Evolutionary conservation across 1,140 invertebrate species (phyloP), one percentile per base, ranked within the genome.

Genomic region (Plodia interpunctella): DNA sequence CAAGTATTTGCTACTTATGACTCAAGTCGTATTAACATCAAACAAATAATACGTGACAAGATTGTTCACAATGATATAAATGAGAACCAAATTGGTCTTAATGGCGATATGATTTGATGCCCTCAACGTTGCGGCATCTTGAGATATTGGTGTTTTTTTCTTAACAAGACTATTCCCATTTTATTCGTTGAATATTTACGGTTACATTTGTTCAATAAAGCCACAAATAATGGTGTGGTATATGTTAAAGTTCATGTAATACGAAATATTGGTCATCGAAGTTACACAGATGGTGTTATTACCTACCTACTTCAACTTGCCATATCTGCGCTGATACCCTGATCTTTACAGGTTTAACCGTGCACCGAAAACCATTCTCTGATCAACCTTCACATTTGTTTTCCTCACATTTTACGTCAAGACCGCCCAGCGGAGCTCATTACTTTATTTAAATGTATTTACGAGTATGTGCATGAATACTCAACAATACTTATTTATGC

Each of bases 101-200:
- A 83, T 83, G 69, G 70, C 65, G 56, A 72, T 74, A 74, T 79
- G 71, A 80, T 80, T 77, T 72, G 66, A 75, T 66, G 60, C 65
- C 68, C 73, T 51, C 68, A 70, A 63, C 56, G 52, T 57, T 64
- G 44, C 52, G 58, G 61, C 53, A 28, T 57, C 58, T 32, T 25
- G 21, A 25, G 21, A 3, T 25, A 25, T 25, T 25, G 21, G 6
- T 3, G 21, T 25, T 25, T 25, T 6, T 25, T 25, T n/a, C n/a
- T 25, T 11, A 32, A 10, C 6, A 32, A 32, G 30, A 10, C 28
- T 28, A 5, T 32, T 32, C 11, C 10, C 30, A 10, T 8, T 32
- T 32, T 11, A 1, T 32, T 32, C 30, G 30, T 32, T 8, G 10
- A 32, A 32, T 6, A 32, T 32, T 9, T 10, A 1, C 30, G 11